Conservation (phyloP, 1,140 invertebrate species). For the Zelostemma sp. region DNA sequence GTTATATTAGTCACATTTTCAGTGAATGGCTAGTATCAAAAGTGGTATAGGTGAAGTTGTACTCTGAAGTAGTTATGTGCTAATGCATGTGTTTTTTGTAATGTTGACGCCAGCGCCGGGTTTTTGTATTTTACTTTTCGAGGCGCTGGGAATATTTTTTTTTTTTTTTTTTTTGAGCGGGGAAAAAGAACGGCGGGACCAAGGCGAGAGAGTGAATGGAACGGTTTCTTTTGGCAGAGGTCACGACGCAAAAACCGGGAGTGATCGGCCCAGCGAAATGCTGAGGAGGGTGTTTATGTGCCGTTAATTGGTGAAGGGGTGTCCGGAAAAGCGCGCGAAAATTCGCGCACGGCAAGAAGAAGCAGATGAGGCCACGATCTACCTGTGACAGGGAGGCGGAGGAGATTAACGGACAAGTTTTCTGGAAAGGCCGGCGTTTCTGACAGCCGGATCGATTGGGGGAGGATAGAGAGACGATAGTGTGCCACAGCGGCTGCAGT, state of each 20-base stretch:
- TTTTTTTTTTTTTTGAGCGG: too few species aligned
- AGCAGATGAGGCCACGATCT: constrained; percentile 65
- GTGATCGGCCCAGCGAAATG: constrained; percentile 27
- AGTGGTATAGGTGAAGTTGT: too few species aligned
- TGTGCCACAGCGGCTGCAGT: constrained; percentile 66
- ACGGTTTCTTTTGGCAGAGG: constrained; percentile 45
- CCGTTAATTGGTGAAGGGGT: constrained; percentile 13
- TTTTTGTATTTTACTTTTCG: too few species aligned
- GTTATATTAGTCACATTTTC: too few species aligned
- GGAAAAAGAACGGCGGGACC: too few species aligned
- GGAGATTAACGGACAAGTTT: constrained; percentile 58
- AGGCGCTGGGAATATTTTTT: too few species aligned
- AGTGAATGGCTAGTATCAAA: too few species aligned
- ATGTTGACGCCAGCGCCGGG: too few species aligned
- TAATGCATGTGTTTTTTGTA: too few species aligned
- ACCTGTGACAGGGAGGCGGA: constrained; percentile 60
- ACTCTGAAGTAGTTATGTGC: too few species aligned
- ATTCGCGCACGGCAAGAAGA: constrained; percentile 41
- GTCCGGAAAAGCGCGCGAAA: constrained; percentile 23
- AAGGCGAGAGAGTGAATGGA: constrained; percentile 28
- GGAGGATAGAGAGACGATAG: constrained; percentile 59
- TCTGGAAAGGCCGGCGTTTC: constrained; percentile 55
- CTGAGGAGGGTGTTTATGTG: constrained; percentile 36
- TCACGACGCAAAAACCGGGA: constrained; percentile 20
- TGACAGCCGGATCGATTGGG: constrained; percentile 60